Conservation (phyloP, 2,113 vertebrate species). For the Daubentonia madagascariensis region DNA sequence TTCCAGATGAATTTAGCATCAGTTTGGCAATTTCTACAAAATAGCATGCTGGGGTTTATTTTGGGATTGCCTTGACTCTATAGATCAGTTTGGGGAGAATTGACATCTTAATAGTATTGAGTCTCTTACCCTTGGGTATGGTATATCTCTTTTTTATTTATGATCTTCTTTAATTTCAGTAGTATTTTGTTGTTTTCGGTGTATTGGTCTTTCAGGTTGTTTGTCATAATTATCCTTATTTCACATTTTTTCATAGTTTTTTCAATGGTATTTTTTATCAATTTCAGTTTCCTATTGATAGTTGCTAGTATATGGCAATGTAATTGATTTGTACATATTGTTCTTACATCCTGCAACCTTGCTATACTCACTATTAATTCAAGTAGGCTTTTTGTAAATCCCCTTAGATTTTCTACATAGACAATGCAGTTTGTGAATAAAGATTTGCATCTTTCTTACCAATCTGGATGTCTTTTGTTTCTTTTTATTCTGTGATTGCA, state of each 20-base stretch:
- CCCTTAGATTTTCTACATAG: neutral
- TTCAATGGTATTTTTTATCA: neutral
- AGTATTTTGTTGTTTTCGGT: neutral
- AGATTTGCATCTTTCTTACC: neutral
- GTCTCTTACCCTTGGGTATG: neutral
- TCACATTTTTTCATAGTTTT: neutral
- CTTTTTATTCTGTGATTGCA: no score
- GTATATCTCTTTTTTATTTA: neutral
- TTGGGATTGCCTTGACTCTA: neutral
- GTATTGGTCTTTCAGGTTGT: neutral
- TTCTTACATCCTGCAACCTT: neutral
- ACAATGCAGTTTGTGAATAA: no score
- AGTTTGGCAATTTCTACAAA: neutral
- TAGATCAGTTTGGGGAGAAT: neutral
- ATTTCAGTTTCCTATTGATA: neutral
- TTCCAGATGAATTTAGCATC: neutral
- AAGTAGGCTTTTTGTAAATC: neutral
- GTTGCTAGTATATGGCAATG: neutral
- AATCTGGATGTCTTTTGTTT: no score
- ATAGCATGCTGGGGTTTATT: neutral
- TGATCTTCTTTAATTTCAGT: neutral
- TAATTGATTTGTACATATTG: neutral
- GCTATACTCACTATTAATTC: neutral
- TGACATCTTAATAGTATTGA: neutral
- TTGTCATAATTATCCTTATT: neutral